Evolutionary conservation across 1,140 invertebrate genomes (phyloP).

Genomic region (Atopsyche davidsoni): DNA sequence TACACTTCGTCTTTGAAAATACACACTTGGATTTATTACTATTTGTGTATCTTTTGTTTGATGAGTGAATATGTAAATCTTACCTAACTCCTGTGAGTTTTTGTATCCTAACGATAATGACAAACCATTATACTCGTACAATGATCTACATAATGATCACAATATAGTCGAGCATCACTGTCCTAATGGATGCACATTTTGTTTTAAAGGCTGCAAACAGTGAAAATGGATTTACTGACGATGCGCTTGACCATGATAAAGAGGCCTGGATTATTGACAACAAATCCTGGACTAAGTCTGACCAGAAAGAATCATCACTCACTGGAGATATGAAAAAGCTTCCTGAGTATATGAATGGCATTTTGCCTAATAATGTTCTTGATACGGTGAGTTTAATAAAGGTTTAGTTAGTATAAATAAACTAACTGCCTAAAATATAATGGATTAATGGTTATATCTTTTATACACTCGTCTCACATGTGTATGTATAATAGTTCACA

Average conservation of each 20-base stretch:
- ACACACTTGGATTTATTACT: too few relatives aligned
- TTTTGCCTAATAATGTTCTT: conserved; percentile 40
- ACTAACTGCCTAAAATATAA: conserved; percentile 1
- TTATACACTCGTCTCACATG: not conserved
- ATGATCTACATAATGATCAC: too few relatives aligned
- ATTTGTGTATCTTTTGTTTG: too few relatives aligned
- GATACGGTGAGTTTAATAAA: conserved; percentile 34
- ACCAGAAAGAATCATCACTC: conserved; percentile 30
- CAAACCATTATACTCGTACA: too few relatives aligned
- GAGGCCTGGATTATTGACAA: conserved; percentile 15
- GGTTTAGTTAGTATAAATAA: conserved; percentile 3
- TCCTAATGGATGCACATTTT: too few relatives aligned
- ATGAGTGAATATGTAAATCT: too few relatives aligned
- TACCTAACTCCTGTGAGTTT: too few relatives aligned
- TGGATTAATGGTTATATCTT: not conserved
- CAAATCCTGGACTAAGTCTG: conserved; percentile 5
- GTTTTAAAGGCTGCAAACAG: conserved; percentile 10
- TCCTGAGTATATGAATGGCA: conserved; percentile 42
- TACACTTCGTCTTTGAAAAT: too few relatives aligned
- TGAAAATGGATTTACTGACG: conserved; percentile 17
- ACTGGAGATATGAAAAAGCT: conserved; percentile 41
- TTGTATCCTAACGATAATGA: too few relatives aligned
- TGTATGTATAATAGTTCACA: too few relatives aligned
- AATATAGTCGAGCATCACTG: too few relatives aligned
- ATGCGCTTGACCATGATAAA: conserved; percentile 7